Conservation (phyloP, 2,888 invertebrate genomes). For the Thymelicus sylvestris region DNA sequence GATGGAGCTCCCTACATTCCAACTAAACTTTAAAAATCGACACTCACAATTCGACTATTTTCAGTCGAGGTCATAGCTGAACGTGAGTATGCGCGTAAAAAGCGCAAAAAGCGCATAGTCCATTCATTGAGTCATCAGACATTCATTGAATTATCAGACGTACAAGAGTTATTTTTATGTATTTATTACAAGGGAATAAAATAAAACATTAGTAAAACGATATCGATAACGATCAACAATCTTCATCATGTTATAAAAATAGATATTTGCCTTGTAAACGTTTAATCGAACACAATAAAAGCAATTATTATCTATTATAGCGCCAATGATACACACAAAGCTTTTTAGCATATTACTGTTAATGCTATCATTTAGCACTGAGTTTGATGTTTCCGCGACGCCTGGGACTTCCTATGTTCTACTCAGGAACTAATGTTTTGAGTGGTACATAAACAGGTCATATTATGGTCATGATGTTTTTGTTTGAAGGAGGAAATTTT, state of each 20-base stretch:
- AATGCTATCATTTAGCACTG: conserved; percentile 43
- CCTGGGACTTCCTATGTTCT: conserved; percentile 36
- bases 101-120: too few species aligned
- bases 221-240: conserved; percentile 12
- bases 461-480: too few species aligned
- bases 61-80: too few species aligned
- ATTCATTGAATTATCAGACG: too few species aligned
- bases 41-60: too few species aligned
- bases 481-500: too few species aligned
- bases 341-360: conserved; percentile 43
- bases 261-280: conserved; percentile 31
- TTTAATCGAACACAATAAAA: conserved; percentile 24
- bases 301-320: conserved; percentile 32
- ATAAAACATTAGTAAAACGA: neutral
- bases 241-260: conserved; percentile 22
- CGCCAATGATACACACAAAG: conserved; percentile 35
- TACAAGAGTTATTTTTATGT: too few species aligned
- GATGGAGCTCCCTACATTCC: too few species aligned
- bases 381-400: conserved; percentile 46
- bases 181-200: conserved; percentile 7
- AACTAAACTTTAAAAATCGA: neutral
- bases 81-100: too few species aligned
- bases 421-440: neutral
- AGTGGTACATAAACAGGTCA: too few species aligned
- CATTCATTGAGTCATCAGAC: too few species aligned